Base-by-base conservation (phyloP, 2,113 vertebrate species). In the Corythornis vintsioides region DNA sequence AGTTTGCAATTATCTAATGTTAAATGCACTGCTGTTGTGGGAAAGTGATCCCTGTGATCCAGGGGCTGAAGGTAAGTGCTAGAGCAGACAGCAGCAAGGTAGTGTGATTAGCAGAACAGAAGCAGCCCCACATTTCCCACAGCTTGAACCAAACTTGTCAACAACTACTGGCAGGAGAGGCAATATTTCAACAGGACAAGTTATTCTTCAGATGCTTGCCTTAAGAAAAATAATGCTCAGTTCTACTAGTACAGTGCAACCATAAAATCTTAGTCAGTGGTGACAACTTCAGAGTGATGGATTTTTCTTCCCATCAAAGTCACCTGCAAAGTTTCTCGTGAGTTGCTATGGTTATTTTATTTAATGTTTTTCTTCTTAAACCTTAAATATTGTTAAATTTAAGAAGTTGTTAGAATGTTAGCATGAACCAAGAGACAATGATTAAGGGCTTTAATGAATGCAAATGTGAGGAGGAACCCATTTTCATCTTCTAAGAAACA, bases 391-490 rank as follows among this genome's bases (percentile, higher is more conserved):
- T 88, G n/a, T 56, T 77, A 86, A 71, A 47, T 89, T 83, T 57
- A 56, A 77, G 64, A 67, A 95, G 60, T 53, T 26, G 50, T 88
- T 83, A 89, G n/a, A 60, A 80, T 73, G 25, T 38, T 93, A 60
- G 22, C 78, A 76, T 73, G 48, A 77, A 26, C 3, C 3, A 40
- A 53, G 15, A 82, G 31, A 83, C 81, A 83, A 79, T 66, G 60
- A 22, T 56, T 72, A 63, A 7, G 42, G 43, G 33, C 66, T 86
- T 94, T 88, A 91, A 92, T 94, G 72, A 92, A 91, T 71, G 87
- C 65, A 94, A 83, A 85, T 84, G 18, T 53, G n/a, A 33, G 24
- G n/a, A 89, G 35, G 48, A 95, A 64, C 7, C 2, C 29, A 38
- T 80, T 92, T 84, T 85, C 43, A 35, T 84, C 47, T 88, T 87